Base-by-base conservation (phyloP, 2,888 invertebrate genomes). In the Lypha dubia region DNA sequence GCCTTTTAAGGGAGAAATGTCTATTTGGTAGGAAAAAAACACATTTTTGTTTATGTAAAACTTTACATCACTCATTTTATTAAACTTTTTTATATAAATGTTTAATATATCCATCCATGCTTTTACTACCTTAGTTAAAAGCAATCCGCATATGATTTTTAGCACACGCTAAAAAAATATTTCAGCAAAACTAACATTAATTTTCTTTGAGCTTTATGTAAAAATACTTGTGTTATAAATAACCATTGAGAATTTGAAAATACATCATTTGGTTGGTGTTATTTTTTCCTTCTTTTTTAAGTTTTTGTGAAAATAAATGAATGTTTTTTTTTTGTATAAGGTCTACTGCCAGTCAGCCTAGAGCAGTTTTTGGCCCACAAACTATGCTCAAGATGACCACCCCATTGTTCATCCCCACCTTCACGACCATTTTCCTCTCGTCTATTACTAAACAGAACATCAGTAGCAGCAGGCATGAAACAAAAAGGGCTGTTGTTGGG, bases 241-340 rank as follows among this genome's bases (percentile, higher is more conserved):
- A 89, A 87, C 90, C 91, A 88, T 87, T 88, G 89, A 89, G 89
- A 89, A 89, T 88, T 89, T 79, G 56, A 87, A 87, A 90, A 90
- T 90, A 89, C 89, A 90, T 90, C 91, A 90, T 89, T 90, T 88
- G 88, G 63, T 71, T 87, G 87, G 88, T 89, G 88, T 88, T 88
- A 22, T 75, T 70, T 32, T 58, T 13, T 53, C 8, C 6, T 68
- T 41, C 22, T 38, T 56, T 35, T 1, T 22, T 49, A 56, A 24
- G 1, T 28, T 70, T 38, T 56, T 28, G 56, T 70, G 13, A 58
- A 56, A 62, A 46, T 60, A n/a, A 20, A 62, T 62, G 44, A 49
- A 70, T 32, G 53, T 73, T 63, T 73, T 67, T n/a, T n/a, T n/a
- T n/a, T n/a, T n/a, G n/a, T n/a, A 41, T 32, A 53, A 62, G 74